Percentiles rank a stretch among this genome's conserved stretches.
phyloP scores from a whole-genome alignment of 2,888 invertebrate species.

The Lasioglossum malachurum region DNA sequence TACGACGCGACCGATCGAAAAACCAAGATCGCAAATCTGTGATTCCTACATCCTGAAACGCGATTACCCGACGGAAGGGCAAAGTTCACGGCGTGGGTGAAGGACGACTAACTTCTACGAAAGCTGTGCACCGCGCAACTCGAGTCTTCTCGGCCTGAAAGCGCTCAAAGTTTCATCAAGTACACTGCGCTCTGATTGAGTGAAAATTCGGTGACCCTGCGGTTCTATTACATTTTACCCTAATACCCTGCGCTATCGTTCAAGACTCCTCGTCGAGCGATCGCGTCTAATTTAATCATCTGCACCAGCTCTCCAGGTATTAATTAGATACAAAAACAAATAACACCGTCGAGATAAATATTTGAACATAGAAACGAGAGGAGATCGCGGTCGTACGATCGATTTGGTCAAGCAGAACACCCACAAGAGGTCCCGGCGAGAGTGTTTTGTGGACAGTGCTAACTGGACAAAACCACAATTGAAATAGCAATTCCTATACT shows the following conservation, averaged over 20 bases:
- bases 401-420: neutral
- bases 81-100: conserved; percentile 14
- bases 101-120: conserved; percentile 4
- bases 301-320: neutral
- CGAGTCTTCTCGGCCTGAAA: conserved; percentile 13
- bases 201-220: conserved; percentile 31
- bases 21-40: neutral
- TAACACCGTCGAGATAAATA: neutral
- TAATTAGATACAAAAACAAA: neutral
- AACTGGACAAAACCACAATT: neutral
- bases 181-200: conserved; percentile 9
- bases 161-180: conserved; percentile 55
- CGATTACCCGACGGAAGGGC: conserved; percentile 15
- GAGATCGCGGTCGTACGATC: neutral
- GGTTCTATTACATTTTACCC: conserved; percentile 3
- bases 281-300: neutral
- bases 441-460: neutral
- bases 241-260: conserved; percentile 10
- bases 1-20: conserved; percentile 16
- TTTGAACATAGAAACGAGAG: neutral
- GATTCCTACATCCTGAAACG: neutral
- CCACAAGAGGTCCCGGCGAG: neutral
- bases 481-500: neutral
- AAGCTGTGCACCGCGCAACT: conserved; percentile 10
- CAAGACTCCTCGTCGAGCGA: conserved; percentile 2